Base-by-base conservation (phyloP, 1,140 invertebrate genomes). In the Thalassaphorura encarpata region DNA sequence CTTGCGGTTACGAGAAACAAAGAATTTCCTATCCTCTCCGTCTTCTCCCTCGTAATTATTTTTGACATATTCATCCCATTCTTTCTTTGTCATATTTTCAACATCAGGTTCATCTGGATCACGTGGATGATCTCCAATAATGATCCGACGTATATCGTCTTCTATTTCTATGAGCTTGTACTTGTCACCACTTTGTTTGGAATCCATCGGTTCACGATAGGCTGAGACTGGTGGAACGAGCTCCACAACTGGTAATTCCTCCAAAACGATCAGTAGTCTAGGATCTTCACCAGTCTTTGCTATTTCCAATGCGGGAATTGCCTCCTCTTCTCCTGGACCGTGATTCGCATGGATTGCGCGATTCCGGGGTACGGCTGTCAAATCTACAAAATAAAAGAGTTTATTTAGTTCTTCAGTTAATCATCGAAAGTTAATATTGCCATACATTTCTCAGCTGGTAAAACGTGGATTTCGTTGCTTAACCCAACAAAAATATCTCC, bases 251-350 rank as follows among this genome's bases (percentile, higher is more conserved):
- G 54, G 49, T 46, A n/a, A 3, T 29, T 69, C 52, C 74, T 75
- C 61, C 64, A 71, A 27, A 45, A 66, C 28, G 69, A 72, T 40
- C 65, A 69, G 51, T 62, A 70, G 50, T 63, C 69, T 13, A 52
- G 73, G 36, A 50, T 71, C 40, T 40, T 68, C n/a, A 23, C 29
- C 43, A 6, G 51, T 21, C 41, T 46, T 54, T 6, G 56, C 52
- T 6, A 39, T 21, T 40, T 54, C 56, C 26, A 64, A 21, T 19
- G 51, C 33, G 8, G 62, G n/a, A 3, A 40, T 16, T 8, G 42
- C 23, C 47, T 63, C 62, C 31, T 27, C 31, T 47, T 16, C n/a
- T 27, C 58, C 61, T 29, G 61, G 27, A 28, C 8, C 39, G 1
- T 50, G 19, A 23, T 36, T 50, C 15, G 28, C 39, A 18, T 50